phyloP scores from a whole-genome alignment of 2,113 vertebrate genomes.

The Tachycineta bicolor region DNA sequence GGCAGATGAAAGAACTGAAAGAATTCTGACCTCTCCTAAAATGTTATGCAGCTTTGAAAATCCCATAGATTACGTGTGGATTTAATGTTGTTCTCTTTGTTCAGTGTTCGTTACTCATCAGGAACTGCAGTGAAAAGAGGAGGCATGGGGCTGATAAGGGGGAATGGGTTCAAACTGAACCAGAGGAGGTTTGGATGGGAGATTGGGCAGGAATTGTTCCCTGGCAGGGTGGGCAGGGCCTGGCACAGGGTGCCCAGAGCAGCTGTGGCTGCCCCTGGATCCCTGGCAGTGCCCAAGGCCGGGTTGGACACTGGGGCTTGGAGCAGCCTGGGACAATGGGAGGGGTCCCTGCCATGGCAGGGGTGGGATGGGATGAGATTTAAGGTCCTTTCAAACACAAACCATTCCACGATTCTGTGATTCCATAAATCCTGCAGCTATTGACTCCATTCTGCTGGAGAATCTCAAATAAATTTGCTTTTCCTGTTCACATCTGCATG shows the following conservation, averaged over 20 bases:
- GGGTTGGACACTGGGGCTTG: not conserved
- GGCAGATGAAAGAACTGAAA: not conserved
- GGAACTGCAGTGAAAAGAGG: not conserved
- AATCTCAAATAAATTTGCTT: not conserved
- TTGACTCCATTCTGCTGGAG: not conserved
- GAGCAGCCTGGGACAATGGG: not conserved
- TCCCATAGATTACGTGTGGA: not conserved
- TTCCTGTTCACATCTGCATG: not conserved
- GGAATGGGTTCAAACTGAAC: too few species aligned
- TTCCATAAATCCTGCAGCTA: not conserved
- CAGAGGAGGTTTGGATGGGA: not conserved
- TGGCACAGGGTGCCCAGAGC: not conserved
- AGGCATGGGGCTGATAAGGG: not conserved
- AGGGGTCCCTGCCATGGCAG: not conserved
- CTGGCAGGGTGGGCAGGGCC: not conserved
- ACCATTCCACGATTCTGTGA: not conserved
- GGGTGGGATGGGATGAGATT: accelerated
- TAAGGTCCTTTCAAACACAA: not conserved
- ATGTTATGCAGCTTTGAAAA: not conserved
- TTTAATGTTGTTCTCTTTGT: not conserved
- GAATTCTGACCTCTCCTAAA: not conserved
- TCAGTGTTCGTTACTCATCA: not conserved
- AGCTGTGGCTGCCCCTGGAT: not conserved
- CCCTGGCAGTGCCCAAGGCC: not conserved
- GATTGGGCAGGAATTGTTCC: not conserved